phyloP scores from a whole-genome alignment of 2,797 vertebrate species.

The Remorina albescens region DNA sequence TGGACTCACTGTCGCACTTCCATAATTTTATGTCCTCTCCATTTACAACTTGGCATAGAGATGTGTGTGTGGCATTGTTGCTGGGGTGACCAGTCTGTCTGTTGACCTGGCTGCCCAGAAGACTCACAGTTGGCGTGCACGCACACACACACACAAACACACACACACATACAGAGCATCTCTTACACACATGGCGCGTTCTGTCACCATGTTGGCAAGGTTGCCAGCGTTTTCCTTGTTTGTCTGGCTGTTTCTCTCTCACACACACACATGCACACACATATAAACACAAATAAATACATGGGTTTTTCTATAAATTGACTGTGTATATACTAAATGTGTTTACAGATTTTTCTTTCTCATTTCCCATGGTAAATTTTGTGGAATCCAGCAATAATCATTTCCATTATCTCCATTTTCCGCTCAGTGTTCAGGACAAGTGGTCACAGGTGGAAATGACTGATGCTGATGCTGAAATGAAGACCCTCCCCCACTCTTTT shows the following conservation, averaged over 20 bases:
- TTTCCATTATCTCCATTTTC: conserved; percentile 3
- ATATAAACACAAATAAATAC: conserved; percentile 24
- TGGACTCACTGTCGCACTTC: neutral
- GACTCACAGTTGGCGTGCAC: conserved; percentile 42
- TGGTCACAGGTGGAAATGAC: conserved; percentile 64
- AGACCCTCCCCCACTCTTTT: conserved; percentile 40
- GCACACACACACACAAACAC: conserved; percentile 5
- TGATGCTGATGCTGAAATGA: conserved; percentile 43
- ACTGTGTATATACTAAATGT: neutral
- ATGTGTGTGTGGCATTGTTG: conserved; percentile 54
- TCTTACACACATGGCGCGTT: conserved; percentile 56
- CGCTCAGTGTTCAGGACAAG: conserved; percentile 26
- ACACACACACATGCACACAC: neutral
- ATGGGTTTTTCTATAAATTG: neutral
- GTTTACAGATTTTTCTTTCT: neutral
- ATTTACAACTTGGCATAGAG: conserved; percentile 59
- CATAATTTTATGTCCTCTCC: conserved; percentile 37
- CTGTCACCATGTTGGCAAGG: conserved; percentile 78
- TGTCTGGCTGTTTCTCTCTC: conserved; percentile 34
- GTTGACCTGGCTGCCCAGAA: conserved; percentile 69
- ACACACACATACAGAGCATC: conserved; percentile 19
- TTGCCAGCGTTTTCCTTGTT: conserved; percentile 56
- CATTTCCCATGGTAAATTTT: conserved; percentile 5
- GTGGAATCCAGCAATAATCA: neutral
- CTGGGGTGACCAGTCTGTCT: conserved; percentile 61